Percentiles rank a stretch among this genome's conserved stretches.
Evolutionary conservation across 2,113 vertebrate genomes (phyloP).

Genomic region (Oryzias woworae): DNA sequence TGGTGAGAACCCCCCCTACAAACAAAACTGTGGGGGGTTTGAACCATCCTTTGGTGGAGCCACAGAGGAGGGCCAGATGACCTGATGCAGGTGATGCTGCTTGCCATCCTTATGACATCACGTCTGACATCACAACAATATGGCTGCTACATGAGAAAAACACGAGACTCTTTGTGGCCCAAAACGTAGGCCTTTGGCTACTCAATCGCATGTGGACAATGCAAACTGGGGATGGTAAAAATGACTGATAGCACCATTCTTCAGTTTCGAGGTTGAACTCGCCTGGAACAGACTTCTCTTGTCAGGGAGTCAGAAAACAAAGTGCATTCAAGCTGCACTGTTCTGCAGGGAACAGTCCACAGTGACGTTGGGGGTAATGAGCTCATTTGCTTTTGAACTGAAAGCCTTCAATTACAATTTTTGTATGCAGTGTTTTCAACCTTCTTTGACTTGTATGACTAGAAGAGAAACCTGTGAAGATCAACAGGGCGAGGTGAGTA

Average conservation of each 20-base stretch:
- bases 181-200: slow-evolving; percentile 43
- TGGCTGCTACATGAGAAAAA: slow-evolving; percentile 69
- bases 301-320: slow-evolving; percentile 51
- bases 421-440: slow-evolving; percentile 24
- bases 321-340: slow-evolving; percentile 72
- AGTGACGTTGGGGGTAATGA: slow-evolving; percentile 42
- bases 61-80: slow-evolving; percentile 34
- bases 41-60: slow-evolving; percentile 67
- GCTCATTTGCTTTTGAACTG: slow-evolving; percentile 8
- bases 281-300: slow-evolving; percentile 20
- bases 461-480: slow-evolving; percentile 10
- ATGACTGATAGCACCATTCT: slow-evolving; percentile 73
- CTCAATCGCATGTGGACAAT: slow-evolving; percentile 58
- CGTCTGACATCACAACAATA: slow-evolving; percentile 69
- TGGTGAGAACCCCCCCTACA: slow-evolving; percentile 23
- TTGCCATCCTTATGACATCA: slow-evolving; percentile 57
- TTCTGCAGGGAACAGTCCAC: slow-evolving; percentile 55
- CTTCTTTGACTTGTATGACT: slow-evolving; percentile 28
- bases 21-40: slow-evolving; percentile 4
- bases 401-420: slow-evolving; percentile 36
- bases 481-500: background rate
- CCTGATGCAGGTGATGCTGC: slow-evolving; percentile 58
- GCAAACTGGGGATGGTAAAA: slow-evolving; percentile 51
- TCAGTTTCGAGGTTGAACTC: slow-evolving; percentile 49
- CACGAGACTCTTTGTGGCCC: slow-evolving; percentile 31